phyloP scores from a whole-genome alignment of 1,140 invertebrate genomes.

The Drosophila sulfurigaster region DNA sequence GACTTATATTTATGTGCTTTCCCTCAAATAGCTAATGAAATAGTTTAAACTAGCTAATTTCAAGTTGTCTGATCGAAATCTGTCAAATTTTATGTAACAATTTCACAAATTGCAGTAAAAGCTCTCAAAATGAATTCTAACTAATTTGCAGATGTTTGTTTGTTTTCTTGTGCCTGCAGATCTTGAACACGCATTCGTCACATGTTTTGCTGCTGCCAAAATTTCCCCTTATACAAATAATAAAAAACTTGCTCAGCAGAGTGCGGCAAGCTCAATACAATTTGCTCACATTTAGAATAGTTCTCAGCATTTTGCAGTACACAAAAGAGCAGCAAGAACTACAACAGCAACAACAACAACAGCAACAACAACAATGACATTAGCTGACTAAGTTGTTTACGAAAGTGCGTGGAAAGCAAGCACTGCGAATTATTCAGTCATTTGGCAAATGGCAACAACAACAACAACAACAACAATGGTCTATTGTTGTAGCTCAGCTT shows the following conservation, averaged over 20 bases:
- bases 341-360: not conserved
- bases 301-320: constrained; percentile 69
- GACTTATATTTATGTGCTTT: no score
- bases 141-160: not conserved
- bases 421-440: constrained; percentile 77
- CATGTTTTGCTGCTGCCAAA: constrained; percentile 54
- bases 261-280: constrained; percentile 41
- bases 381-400: constrained; percentile 77
- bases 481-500: constrained; percentile 41
- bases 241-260: constrained; percentile 8
- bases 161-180: not conserved
- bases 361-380: constrained; percentile 44
- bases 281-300: constrained; percentile 43
- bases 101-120: constrained; percentile 1
- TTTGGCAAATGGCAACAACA: constrained; percentile 51
- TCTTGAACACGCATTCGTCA: constrained; percentile 64
- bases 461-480: constrained; percentile 37
- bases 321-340: constrained; percentile 49
- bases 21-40: no score
- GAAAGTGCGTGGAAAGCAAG: constrained; percentile 78
- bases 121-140: not conserved
- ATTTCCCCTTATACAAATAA: constrained; percentile 28
- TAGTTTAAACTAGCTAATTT: no score
- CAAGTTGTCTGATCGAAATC: no score
- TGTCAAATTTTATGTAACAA: no score